Evolutionary conservation across 2,888 invertebrate genomes (phyloP), one percentile per base, ranked within the genome.

Genomic region (Bombylius major): DNA sequence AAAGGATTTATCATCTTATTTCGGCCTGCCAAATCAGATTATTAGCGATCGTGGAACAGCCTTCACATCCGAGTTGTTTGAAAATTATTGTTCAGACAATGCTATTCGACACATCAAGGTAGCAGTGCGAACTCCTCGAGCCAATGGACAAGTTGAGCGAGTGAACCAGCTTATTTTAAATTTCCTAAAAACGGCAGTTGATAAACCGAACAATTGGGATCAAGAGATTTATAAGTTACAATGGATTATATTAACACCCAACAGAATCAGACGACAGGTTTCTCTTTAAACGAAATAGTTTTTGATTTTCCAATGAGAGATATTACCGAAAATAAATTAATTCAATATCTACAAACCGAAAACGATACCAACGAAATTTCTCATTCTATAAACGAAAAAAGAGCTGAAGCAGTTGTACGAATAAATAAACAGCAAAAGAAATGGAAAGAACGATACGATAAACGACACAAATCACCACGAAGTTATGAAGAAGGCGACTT

Each of bases 41-140:
- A 47, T 61, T 23, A 51, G 57, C 11, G 62, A 62, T 51, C 48
- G 59, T 9, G 63, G 63, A 5, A 56, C 56, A 3, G 56, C 57
- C 9, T 62, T 60, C 47, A 61, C 60, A 8, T 58, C 61, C 5
- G 47, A 51, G n/a, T 36, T 14, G 4, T 63, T 60, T 49, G 32
- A 57, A 5, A 12, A 56, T 34, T 58, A 39, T 45, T 59, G 58
- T 47, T 9, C n/a, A 50, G 56, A 53, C 46, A n/a, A 57, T n/a
- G n/a, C n/a, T n/a, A n/a, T 59, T 12, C 36, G 46, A 7, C 56
- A 57, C 44, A 44, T 47, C 4, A 34, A 49, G 13, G 53, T 47
- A 8, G 53, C 61, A 12, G 57, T 60, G 6, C 48, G 53, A 32
- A 44, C 53, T 5, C 60, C 59, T 6, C 13, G 59, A 13, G 61